Percentiles rank a stretch among this genome's conserved stretches.
Conservation (phyloP, 2,888 invertebrate genomes). For the Pilophorus perplexus region DNA sequence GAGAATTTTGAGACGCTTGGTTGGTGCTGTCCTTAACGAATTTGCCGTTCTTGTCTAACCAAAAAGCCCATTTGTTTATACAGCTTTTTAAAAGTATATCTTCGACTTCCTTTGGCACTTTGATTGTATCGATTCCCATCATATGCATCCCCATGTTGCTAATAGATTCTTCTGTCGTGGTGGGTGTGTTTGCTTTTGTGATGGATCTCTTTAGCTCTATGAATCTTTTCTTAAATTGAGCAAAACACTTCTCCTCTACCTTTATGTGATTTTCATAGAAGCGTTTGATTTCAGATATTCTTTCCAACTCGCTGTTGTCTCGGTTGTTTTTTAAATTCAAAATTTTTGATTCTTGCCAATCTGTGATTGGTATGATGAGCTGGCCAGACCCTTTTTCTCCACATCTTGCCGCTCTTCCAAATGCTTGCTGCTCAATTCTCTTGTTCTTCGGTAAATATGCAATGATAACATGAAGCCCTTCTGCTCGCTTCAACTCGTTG, state of each 20-base stretch:
- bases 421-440: conserved; percentile 53
- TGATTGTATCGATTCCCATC: too few species aligned
- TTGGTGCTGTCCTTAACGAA: conserved; percentile 1
- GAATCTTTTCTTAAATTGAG: conserved; percentile 46
- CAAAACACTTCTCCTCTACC: conserved; percentile 48
- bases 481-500: conserved; percentile 48
- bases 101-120: conserved; percentile 42
- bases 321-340: conserved; percentile 47
- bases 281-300: conserved; percentile 48
- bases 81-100: conserved; percentile 46
- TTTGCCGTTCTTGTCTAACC: conserved; percentile 48
- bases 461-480: conserved; percentile 53
- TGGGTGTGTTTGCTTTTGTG: background rate
- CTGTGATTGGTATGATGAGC: conserved; percentile 47
- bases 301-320: conserved; percentile 46
- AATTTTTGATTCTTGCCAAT: conserved; percentile 36
- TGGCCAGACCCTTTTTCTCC: conserved; percentile 52
- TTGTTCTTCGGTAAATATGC: conserved; percentile 52
- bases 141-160: too few species aligned
- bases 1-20: background rate
- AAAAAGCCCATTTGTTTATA: conserved; percentile 50
- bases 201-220: conserved; percentile 29
- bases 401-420: conserved; percentile 52
- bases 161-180: too few species aligned
- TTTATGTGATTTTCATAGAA: conserved; percentile 47